Conservation (phyloP, 2,113 vertebrate species). For the Fregata magnificens region DNA sequence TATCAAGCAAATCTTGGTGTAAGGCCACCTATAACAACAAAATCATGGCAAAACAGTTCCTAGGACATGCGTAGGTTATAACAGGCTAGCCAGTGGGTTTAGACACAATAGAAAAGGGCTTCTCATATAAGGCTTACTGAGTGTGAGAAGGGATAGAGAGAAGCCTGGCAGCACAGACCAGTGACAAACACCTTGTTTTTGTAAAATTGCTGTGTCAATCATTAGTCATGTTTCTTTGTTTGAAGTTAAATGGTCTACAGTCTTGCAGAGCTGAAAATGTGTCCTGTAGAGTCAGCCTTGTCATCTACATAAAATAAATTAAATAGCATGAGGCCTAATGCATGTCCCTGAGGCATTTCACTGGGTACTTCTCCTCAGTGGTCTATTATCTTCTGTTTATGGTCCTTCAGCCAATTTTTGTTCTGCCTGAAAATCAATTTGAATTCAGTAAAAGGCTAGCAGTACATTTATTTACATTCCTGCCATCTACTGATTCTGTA, state of each 20-base stretch:
- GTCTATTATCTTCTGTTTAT: not conserved
- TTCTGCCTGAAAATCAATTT: slow-evolving; percentile 1
- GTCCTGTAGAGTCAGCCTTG: not conserved
- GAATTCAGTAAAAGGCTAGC: not conserved
- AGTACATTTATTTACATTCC: not conserved
- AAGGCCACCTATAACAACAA: not conserved
- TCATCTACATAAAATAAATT: not conserved
- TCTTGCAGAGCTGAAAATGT: not conserved
- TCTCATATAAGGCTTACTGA: not conserved
- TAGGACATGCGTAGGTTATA: not conserved
- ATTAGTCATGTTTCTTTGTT: not conserved
- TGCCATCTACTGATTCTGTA: not conserved
- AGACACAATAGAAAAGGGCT: not conserved
- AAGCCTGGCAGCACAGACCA: not conserved
- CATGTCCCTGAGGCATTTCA: not conserved
- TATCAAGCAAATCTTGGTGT: not conserved
- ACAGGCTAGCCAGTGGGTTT: not conserved
- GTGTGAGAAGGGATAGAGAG: not conserved
- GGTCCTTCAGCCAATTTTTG: not conserved
- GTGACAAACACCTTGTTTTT: not conserved
- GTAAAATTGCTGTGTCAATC: not conserved
- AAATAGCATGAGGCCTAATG: not conserved
- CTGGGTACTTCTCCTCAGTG: not conserved
- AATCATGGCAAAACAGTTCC: not conserved
- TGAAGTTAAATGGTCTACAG: not conserved